Percentiles rank a stretch among this genome's conserved stretches.
phyloP scores from a whole-genome alignment of 2,797 vertebrate genomes.

The Melanotaenia boesemani region DNA sequence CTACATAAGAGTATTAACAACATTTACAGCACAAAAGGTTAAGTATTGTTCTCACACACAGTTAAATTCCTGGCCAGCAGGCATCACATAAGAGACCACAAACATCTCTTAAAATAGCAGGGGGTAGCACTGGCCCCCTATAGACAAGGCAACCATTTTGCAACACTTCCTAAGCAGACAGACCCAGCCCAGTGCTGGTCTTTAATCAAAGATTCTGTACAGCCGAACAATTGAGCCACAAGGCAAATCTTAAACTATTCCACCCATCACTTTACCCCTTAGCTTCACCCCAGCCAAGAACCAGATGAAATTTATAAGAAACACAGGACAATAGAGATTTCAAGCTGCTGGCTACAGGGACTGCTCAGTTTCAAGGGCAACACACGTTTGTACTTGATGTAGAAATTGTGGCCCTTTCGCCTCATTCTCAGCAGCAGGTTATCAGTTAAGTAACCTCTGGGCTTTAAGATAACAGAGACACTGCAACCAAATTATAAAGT shows the following conservation, averaged over 20 bases:
- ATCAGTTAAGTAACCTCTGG: neutral
- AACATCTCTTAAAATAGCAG: conserved; percentile 76
- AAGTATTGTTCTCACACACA: conserved; percentile 34
- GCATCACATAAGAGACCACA: conserved; percentile 66
- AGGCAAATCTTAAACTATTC: conserved; percentile 73
- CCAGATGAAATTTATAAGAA: conserved; percentile 61
- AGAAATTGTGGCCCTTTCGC: neutral
- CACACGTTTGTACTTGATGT: neutral
- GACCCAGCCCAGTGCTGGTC: conserved; percentile 75
- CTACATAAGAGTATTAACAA: neutral
- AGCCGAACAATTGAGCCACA: conserved; percentile 81
- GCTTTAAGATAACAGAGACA: neutral
- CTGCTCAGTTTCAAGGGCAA: conserved; percentile 12
- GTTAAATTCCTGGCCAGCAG: conserved; percentile 54
- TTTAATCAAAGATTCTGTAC: conserved; percentile 80
- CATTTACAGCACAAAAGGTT: conserved; percentile 21
- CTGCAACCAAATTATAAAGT: conserved; percentile 8
- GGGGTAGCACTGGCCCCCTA: conserved; percentile 66
- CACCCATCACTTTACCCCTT: conserved; percentile 50
- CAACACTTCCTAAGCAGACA: conserved; percentile 77
- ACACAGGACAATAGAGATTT: conserved; percentile 56
- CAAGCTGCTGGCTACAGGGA: conserved; percentile 30
- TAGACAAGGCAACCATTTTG: conserved; percentile 73
- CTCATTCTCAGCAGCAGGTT: conserved; percentile 3
- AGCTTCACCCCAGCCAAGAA: conserved; percentile 44